These are phyloP conservation scores for Agapornis roseicollis DNA, from an alignment of 2,113 vertebrate species.

Conservation along the genomic window DNA sequence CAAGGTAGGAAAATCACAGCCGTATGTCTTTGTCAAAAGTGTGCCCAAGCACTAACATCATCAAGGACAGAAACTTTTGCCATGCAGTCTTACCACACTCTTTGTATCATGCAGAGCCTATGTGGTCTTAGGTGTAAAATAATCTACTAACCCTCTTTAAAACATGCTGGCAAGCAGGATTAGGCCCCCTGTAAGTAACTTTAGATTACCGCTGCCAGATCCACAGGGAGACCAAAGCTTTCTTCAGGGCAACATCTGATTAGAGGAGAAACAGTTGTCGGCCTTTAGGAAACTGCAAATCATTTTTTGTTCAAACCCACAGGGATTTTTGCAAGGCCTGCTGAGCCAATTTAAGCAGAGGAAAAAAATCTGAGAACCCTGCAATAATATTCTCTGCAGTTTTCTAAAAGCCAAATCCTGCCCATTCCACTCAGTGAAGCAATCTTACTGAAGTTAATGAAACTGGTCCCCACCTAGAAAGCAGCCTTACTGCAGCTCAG, in stretches of 20 bases:
- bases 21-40: slow-evolving; percentile 47
- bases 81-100: background rate
- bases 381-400: background rate
- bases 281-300: slow-evolving; percentile 45
- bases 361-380: background rate
- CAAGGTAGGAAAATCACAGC: slow-evolving; percentile 68
- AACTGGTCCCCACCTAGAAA: background rate
- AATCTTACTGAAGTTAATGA: background rate
- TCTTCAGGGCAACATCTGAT: slow-evolving; percentile 38
- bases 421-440: slow-evolving; percentile 18
- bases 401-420: background rate
- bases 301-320: slow-evolving; percentile 40
- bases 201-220: slow-evolving; percentile 5
- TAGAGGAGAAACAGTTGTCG: slow-evolving; percentile 30
- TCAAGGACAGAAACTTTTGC: slow-evolving; percentile 35
- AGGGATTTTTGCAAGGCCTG: slow-evolving; percentile 33
- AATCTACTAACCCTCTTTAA: background rate
- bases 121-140: background rate
- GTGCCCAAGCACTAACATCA: slow-evolving; percentile 40
- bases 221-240: slow-evolving; percentile 24
- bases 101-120: background rate
- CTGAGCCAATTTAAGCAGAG: slow-evolving; percentile 43
- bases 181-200: slow-evolving; percentile 32
- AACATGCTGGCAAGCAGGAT: background rate
- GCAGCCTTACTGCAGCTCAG: background rate